These are phyloP conservation scores for Dinomys branickii DNA, from an alignment of 2,113 vertebrate genomes.

Conservation along the genomic window DNA sequence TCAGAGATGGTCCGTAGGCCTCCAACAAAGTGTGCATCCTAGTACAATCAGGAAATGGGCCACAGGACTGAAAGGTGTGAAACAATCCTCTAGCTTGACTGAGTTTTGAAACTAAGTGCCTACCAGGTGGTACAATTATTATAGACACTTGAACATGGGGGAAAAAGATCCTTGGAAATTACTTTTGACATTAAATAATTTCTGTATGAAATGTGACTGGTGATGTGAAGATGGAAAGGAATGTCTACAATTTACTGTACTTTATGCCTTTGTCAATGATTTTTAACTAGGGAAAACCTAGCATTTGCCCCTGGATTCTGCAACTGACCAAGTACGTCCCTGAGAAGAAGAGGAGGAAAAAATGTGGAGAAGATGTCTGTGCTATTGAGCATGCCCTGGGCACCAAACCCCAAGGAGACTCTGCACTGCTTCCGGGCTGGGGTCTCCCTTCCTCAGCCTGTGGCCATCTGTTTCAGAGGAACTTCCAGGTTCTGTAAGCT, in stretches of 20 bases:
- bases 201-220: not conserved
- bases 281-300: not conserved
- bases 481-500: not conserved
- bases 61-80: not conserved
- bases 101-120: not conserved
- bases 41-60: not conserved
- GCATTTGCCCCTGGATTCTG: not conserved
- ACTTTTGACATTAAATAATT: conserved; percentile 4
- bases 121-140: not conserved
- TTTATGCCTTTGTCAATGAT: not conserved
- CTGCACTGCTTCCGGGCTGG: not conserved
- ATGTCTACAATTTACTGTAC: not conserved
- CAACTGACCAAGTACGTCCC: not conserved
- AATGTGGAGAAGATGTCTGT: rapidly evolving
- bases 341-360: not conserved
- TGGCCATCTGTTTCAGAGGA: too few relatives aligned
- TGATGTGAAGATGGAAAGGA: not conserved
- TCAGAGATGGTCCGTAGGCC: not conserved
- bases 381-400: not conserved
- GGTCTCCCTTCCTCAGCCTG: not conserved
- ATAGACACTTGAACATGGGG: not conserved
- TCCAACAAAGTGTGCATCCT: not conserved
- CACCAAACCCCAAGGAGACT: not conserved
- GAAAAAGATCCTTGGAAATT: not conserved
- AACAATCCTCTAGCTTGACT: too few relatives aligned